Evolutionary conservation across 2,797 vertebrate genomes (phyloP).

Genomic region (Dendrocincla fuliginosa): DNA sequence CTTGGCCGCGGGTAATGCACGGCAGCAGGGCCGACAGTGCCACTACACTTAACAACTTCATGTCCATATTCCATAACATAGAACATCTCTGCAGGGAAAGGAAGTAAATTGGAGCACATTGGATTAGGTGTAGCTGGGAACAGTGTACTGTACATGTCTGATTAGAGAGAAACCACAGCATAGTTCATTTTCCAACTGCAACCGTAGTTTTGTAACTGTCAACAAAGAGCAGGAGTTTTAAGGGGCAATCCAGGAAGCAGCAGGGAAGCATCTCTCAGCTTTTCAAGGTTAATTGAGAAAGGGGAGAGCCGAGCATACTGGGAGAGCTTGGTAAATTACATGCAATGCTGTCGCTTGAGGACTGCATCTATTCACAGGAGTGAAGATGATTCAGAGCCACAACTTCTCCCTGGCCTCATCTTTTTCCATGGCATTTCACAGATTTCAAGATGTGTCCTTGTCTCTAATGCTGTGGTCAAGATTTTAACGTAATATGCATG

Average conservation of each 20-base stretch:
- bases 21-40: background rate
- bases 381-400: background rate
- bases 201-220: conserved; percentile 33
- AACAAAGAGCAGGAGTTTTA: conserved; percentile 59
- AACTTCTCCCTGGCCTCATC: conserved; percentile 11
- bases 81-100: background rate
- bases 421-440: background rate
- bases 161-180: conserved; percentile 20
- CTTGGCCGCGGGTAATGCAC: background rate
- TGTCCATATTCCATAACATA: background rate
- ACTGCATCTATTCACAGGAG: conserved; percentile 10
- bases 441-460: conserved; percentile 33
- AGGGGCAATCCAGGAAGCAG: conserved; percentile 65
- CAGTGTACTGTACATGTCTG: background rate
- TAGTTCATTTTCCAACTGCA: conserved; percentile 44
- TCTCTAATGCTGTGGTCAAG: background rate
- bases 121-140: background rate
- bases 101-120: background rate
- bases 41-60: background rate
- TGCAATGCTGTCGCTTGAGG: background rate
- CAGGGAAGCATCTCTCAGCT: conserved; percentile 59
- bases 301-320: background rate
- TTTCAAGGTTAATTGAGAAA: conserved; percentile 71
- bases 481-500: background rate
- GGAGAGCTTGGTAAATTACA: conserved; percentile 10